These are phyloP conservation scores for Melikaiella ostensackeni DNA, from an alignment of 2,888 invertebrate genomes.

Conservation along the genomic window DNA sequence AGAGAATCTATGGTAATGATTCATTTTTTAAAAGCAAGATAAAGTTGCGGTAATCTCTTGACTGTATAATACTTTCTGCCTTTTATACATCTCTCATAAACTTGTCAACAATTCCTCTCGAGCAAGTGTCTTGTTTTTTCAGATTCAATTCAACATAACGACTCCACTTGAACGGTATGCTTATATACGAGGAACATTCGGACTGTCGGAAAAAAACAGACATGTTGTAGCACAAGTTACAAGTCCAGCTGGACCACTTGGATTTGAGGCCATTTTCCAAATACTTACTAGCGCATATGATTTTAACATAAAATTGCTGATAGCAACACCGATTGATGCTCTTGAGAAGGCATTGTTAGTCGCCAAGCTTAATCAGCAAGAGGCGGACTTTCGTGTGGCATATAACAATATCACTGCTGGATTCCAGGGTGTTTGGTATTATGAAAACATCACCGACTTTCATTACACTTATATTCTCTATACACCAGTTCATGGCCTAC, in stretches of 20 bases:
- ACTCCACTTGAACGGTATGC: slow-evolving; percentile 85
- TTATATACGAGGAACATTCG: slow-evolving; percentile 83
- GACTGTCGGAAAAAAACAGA: slow-evolving; percentile 84
- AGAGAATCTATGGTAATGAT: slow-evolving; percentile 83
- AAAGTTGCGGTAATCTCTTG: no score
- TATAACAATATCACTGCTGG: slow-evolving; percentile 88
- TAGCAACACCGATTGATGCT: slow-evolving; percentile 86
- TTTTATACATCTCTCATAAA: not conserved
- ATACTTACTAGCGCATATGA: slow-evolving; percentile 81
- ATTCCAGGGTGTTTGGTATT: slow-evolving; percentile 88
- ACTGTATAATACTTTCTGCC: no score
- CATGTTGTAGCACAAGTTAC: slow-evolving; percentile 87
- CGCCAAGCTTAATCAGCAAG: slow-evolving; percentile 84
- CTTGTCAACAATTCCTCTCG: not conserved
- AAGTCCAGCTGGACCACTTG: slow-evolving; percentile 84
- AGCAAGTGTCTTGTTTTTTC: slow-evolving; percentile 23
- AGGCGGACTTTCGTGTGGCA: slow-evolving; percentile 86
- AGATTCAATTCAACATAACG: slow-evolving; percentile 82
- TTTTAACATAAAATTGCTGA: slow-evolving; percentile 86
- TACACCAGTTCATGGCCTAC: slow-evolving; percentile 87
- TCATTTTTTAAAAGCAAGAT: not conserved
- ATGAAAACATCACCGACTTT: slow-evolving; percentile 83
- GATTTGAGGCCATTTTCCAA: slow-evolving; percentile 83
- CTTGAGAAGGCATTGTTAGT: slow-evolving; percentile 83
- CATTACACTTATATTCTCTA: slow-evolving; percentile 88